Conservation (phyloP, 2,888 invertebrate genomes). For the Limnephilus rhombicus region DNA sequence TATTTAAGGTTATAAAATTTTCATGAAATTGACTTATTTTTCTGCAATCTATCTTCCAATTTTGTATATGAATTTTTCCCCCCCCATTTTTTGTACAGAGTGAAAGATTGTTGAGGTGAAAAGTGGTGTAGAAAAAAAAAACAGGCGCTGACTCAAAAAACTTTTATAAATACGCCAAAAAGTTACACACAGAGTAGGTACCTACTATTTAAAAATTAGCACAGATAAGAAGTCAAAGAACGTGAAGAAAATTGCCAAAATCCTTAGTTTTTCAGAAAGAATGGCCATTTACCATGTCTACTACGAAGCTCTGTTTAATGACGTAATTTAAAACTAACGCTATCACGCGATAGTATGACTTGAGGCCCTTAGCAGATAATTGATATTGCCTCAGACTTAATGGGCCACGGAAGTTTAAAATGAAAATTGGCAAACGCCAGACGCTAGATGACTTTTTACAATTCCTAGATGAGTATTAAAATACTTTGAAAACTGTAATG, state of each 20-base stretch:
- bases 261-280: background rate
- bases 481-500: background rate
- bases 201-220: background rate
- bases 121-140: too few relatives aligned
- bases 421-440: background rate
- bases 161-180: background rate
- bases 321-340: slow-evolving; percentile 15
- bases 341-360: slow-evolving; percentile 24
- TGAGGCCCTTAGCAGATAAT: slow-evolving; percentile 29
- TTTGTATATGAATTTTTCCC: too few relatives aligned
- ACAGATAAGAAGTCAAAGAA: background rate
- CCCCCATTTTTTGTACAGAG: too few relatives aligned
- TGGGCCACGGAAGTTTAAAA: background rate
- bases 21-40: too few relatives aligned
- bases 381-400: slow-evolving; percentile 7
- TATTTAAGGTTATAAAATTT: too few relatives aligned
- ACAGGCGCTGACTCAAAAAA: background rate
- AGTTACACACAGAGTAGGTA: background rate
- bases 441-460: background rate
- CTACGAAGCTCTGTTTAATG: slow-evolving; percentile 18
- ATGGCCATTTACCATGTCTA: background rate
- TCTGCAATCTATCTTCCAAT: too few relatives aligned
- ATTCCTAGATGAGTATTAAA: background rate
- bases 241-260: background rate
- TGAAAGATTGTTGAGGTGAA: too few relatives aligned